Evolutionary conservation across 2,797 vertebrate species (phyloP), one percentile per base, ranked within the genome.

Genomic region (Manis crassicaudata): DNA sequence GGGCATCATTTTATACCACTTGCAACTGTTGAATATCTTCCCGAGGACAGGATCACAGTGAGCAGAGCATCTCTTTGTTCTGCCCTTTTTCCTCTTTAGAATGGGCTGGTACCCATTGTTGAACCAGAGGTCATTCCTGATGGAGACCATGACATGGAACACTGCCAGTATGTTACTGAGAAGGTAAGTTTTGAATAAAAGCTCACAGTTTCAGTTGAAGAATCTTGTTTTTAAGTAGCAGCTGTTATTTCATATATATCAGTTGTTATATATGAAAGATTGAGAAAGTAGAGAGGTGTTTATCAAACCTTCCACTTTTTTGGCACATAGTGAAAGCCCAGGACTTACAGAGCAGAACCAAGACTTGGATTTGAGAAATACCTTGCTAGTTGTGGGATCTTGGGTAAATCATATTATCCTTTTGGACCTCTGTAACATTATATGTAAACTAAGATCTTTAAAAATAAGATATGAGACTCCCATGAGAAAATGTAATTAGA

Each of bases 91-190:
- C 8, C 81, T 58, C 16, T 90, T 82, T 96, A 99, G 99, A 99
- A 99, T 65, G 99, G 99, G 67, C 98, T 99, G 97, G 99, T 99
- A 83, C 99, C 99, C 52, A 99, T 99, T 25, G 99, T 99, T 96
- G 99, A 99, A 97, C 99, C 99, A 65, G 99, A 99, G 98, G 99
- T 99, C 96, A 98, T 99, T 52, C 99, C 99, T 68, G 99, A 99
- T 46, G 99, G 99, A 93, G 98, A 98, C 72, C 99, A 99, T 5
- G 99, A 99, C 96, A 98, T 99, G 72, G 99, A 98, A 97, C 98
- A 99, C 83, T 99, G 99, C 97, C 99, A 99, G 97, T 99, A 99
- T 29, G 98, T 99, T 86, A 99, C 99, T 86, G 99, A 99, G 97
- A 99, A 99, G 99, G 99, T 99, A 97, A 93, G 98, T 65, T 46